Conservation (phyloP, 2,113 vertebrate genomes). For the Triplophysa rosa region DNA sequence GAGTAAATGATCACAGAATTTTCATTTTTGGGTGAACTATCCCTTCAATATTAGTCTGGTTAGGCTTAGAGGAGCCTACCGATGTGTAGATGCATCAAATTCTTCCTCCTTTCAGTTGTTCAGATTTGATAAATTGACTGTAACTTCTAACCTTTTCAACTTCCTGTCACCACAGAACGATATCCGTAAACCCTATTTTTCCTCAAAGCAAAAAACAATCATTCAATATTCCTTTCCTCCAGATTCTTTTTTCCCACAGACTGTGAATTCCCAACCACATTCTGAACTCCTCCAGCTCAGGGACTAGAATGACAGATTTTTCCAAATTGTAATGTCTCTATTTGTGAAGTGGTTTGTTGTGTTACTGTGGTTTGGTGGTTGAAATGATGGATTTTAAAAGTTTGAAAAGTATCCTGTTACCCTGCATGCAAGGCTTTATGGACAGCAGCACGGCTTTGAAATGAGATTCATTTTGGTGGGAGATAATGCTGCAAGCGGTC, state of each 20-base stretch:
- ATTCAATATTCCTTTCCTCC: not conserved
- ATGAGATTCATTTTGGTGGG: constrained; percentile 4
- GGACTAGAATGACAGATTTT: constrained; percentile 14
- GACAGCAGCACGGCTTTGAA: not conserved
- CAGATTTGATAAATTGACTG: not conserved
- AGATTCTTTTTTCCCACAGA: not conserved
- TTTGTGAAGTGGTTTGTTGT: constrained; percentile 45
- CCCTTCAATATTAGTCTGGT: too few species aligned
- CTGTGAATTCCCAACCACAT: constrained; percentile 28
- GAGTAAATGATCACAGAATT: too few species aligned
- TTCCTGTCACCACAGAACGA: not conserved
- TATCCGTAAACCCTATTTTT: not conserved
- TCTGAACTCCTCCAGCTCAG: not conserved
- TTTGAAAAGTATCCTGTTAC: not conserved
- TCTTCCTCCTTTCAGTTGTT: not conserved
- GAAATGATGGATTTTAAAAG: constrained; percentile 5
- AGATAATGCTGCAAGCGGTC: not conserved
- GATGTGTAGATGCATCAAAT: not conserved
- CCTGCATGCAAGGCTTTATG: constrained; percentile 10
- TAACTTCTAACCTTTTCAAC: not conserved
- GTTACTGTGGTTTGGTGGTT: constrained; percentile 23
- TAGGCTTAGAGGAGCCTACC: not conserved
- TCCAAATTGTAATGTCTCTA: constrained; percentile 19
- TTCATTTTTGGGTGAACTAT: too few species aligned
- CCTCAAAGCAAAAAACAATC: not conserved